phyloP scores from a whole-genome alignment of 23 tunicate genomes.

The Ciona savignyi region DNA sequence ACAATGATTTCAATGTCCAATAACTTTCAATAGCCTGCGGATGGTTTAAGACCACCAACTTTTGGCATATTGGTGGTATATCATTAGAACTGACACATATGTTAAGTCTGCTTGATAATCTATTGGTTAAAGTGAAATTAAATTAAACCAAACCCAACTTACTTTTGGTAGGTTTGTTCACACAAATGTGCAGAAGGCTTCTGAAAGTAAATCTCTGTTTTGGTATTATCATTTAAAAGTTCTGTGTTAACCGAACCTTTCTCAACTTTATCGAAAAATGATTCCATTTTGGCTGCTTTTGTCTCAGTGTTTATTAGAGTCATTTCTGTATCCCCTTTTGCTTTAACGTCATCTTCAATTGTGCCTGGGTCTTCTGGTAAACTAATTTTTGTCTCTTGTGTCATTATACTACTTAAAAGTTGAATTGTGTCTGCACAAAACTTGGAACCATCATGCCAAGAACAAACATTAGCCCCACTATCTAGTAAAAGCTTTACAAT shows the following conservation, averaged over 20 bases:
- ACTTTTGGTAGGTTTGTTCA: not conserved
- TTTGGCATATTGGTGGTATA: too few relatives aligned
- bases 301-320: too few relatives aligned
- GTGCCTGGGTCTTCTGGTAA: not conserved
- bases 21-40: too few relatives aligned
- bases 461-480: constrained; percentile 21
- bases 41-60: too few relatives aligned
- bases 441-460: not conserved
- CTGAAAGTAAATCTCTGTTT: not conserved
- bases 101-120: too few relatives aligned
- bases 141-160: not conserved
- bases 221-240: not conserved
- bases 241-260: too few relatives aligned
- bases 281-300: too few relatives aligned
- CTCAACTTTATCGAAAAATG: too few relatives aligned
- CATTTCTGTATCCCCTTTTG: not conserved
- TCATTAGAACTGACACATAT: too few relatives aligned
- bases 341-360: not conserved
- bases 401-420: not conserved
- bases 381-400: too few relatives aligned
- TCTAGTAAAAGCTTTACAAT: constrained; percentile 6
- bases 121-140: too few relatives aligned
- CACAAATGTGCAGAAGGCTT: not conserved
- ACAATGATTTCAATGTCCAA: too few relatives aligned
- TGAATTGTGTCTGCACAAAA: not conserved